Evolutionary conservation across 1,140 invertebrate species (phyloP).

Genomic region (Aphis craccivora): DNA sequence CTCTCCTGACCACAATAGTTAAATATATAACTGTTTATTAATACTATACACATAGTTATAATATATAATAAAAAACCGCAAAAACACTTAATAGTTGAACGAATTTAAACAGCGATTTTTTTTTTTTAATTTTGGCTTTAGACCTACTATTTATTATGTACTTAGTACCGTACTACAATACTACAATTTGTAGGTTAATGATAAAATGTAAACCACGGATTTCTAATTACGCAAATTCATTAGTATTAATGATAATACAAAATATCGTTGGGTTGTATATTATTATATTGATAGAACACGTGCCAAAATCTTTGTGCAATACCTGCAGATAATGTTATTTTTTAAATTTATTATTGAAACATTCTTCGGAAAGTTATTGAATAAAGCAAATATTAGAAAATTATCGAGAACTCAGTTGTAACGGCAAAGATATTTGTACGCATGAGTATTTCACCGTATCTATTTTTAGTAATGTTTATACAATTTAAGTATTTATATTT

Average conservation of each 20-base stretch:
- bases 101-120: not conserved
- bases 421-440: not conserved
- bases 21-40: not conserved
- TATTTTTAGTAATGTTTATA: not conserved
- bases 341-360: not conserved
- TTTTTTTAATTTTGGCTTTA: not conserved
- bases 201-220: not conserved
- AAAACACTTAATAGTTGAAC: not conserved
- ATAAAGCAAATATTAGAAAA: not conserved
- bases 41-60: not conserved
- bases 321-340: constrained; percentile 31
- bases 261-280: not conserved
- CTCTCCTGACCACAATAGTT: not conserved
- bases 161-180: not conserved
- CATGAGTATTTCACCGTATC: not conserved
- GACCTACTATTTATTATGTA: not conserved
- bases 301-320: not conserved
- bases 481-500: not conserved
- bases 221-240: not conserved
- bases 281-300: constrained; percentile 27
- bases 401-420: not conserved
- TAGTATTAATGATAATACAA: not conserved
- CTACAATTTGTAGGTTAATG: not conserved
- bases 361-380: not conserved
- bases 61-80: not conserved